Base-by-base conservation (phyloP, 2,888 invertebrate species). In the Eupsilia transversa region DNA sequence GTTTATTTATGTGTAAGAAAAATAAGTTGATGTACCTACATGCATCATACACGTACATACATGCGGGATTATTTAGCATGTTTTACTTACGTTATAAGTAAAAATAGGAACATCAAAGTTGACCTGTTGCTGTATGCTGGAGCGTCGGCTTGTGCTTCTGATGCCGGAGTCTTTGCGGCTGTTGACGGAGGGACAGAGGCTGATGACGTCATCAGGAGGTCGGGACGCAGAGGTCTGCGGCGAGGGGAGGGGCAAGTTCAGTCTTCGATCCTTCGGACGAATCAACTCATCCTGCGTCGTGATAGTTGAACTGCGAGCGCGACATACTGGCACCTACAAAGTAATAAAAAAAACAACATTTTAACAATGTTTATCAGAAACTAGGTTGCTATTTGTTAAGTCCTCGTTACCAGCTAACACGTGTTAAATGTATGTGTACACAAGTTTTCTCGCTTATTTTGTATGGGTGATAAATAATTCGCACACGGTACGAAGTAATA, bases 101-200 rank as follows among this genome's bases (percentile, higher is more conserved):
- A 88, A 64, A 81, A 79, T 72, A 85, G 76, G 87, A 69, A 85
- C 72, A 85, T 86, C 76, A 82, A 83, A 79, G 81, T 80, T 64
- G 82, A 98, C 98, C 97, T 98, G 98, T 88, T 98, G 98, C 89
- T 98, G 98, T 91, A 98, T 98, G 91, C 98, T 98, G 88, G 98
- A 98, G 77, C 98, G 97, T 6, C 98, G 97, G 87, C 98, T 98
- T 73, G 98, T 98, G 92, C 98, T 98, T 87, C 98, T 97, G 77
- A 98, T 98, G 20, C 98, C 98, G 2, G 98, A 98, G 93, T 98
- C 98, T 94, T 98, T 98, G 74, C 98, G 97, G 87, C 98, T 98
- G 89, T 98, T 98, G 69, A 98, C 97, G 3, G 98, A 98, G 0
- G 98, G 97, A 81, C 98, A 98, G 75, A 98, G 97, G 92, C 98